Evolutionary conservation across 2,113 vertebrate species (phyloP).

Genomic region (Rattus rattus): DNA sequence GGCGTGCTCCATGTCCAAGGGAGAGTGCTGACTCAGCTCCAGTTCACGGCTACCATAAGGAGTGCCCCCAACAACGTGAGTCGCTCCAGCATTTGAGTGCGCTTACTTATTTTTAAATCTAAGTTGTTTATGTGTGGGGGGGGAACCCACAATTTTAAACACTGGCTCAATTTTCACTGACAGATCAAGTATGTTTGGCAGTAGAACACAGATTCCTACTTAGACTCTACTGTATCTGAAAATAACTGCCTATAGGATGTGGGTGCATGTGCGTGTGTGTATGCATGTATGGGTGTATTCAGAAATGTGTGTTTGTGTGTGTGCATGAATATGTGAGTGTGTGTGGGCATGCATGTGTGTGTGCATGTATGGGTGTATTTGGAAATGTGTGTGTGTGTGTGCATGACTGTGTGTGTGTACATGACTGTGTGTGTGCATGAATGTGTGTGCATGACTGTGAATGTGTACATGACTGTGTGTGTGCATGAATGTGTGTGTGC

Average conservation of each 20-base stretch:
- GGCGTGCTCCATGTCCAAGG: no score
- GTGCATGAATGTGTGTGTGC: not conserved
- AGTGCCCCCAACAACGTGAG: not conserved
- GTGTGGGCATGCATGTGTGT: no score
- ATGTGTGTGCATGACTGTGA: not conserved
- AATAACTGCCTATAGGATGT: not conserved
- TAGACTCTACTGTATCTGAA: slow-evolving; percentile 4
- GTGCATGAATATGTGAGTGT: no score
- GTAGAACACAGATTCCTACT: not conserved
- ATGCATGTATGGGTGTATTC: not conserved
- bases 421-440: not conserved
- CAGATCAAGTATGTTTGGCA: not conserved
- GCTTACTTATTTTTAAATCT: not conserved
- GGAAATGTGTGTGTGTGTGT: not conserved
- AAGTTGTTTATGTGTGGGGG: not conserved
- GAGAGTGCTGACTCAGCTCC: not conserved
- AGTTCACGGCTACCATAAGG: not conserved
- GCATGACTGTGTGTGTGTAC: not conserved
- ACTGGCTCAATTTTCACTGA: slow-evolving; percentile 29
- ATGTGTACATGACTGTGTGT: no score
- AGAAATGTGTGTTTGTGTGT: not conserved
- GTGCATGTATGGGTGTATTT: not conserved
- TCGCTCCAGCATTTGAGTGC: not conserved
- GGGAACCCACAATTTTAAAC: slow-evolving; percentile 25
- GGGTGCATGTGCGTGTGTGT: not conserved